These are phyloP conservation scores for Helogale parvula DNA, from an alignment of 2,113 vertebrate genomes.

Conservation along the genomic window DNA sequence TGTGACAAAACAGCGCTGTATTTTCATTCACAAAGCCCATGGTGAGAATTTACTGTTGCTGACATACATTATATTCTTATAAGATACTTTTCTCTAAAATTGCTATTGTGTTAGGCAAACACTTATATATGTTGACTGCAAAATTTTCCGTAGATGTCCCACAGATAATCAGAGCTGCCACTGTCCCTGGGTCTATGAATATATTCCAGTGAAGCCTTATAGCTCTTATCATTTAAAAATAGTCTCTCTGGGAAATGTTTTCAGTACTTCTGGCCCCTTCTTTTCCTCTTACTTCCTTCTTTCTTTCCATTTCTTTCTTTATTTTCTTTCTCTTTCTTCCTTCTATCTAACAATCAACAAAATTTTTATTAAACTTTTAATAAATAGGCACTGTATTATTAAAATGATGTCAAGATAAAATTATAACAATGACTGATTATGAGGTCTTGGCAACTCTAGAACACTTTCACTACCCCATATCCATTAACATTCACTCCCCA, in stretches of 20 bases:
- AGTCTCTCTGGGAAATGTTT: not conserved
- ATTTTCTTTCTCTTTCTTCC: not conserved
- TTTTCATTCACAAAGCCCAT: not conserved
- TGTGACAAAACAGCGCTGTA: not conserved
- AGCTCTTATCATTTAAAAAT: not conserved
- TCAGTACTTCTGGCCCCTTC: not conserved
- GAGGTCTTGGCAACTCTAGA: not conserved
- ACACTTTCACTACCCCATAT: not conserved
- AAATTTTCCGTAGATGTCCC: not conserved
- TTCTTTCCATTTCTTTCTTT: not conserved
- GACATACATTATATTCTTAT: not conserved
- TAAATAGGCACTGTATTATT: not conserved
- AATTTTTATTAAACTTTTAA: not conserved
- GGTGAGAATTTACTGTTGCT: not conserved
- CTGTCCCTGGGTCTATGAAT: not conserved
- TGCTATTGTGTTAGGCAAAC: not conserved
- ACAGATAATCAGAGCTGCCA: not conserved
- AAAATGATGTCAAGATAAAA: slow-evolving; percentile 20
- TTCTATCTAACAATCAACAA: not conserved
- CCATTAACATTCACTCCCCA: not conserved
- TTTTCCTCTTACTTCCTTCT: not conserved
- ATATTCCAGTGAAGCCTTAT: not conserved
- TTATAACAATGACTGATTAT: not conserved
- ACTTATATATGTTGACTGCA: not conserved
- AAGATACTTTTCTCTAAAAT: not conserved